Evolutionary conservation across 2,797 vertebrate genomes (phyloP).

Genomic region (Hylomyscus alleni): DNA sequence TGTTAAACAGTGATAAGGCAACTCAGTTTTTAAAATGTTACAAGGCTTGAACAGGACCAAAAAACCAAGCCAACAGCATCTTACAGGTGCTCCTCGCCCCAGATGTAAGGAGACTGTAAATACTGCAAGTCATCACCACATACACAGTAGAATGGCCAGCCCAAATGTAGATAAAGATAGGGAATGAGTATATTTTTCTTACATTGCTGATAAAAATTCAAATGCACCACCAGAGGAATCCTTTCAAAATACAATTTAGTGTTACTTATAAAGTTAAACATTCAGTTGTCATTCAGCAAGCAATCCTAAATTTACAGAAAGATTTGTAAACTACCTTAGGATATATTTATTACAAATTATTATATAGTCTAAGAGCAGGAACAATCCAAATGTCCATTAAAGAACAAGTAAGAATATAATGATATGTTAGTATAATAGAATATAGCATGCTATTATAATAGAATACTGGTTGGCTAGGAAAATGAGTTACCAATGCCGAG

Average conservation of each 20-base stretch:
- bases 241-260: slow-evolving; percentile 15
- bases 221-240: not conserved
- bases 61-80: not conserved
- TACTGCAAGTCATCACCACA: not conserved
- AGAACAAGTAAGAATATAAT: slow-evolving; percentile 29
- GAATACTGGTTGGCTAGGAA: slow-evolving; percentile 50
- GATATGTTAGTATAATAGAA: slow-evolving; percentile 6
- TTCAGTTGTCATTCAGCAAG: slow-evolving; percentile 37
- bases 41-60: not conserved
- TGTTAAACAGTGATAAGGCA: slow-evolving; percentile 15
- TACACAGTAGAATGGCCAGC: not conserved
- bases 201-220: slow-evolving; percentile 1
- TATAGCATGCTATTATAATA: slow-evolving; percentile 5
- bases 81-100: not conserved
- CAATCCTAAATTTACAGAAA: slow-evolving; percentile 44
- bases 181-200: not conserved
- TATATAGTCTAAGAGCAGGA: slow-evolving; percentile 48
- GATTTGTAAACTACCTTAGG: slow-evolving; percentile 31
- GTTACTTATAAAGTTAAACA: slow-evolving; percentile 45
- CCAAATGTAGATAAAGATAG: slow-evolving; percentile 19
- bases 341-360: slow-evolving; percentile 38
- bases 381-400: slow-evolving; percentile 34
- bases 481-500: slow-evolving; percentile 18
- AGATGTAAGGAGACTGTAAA: slow-evolving; percentile 24
- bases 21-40: not conserved